Evolutionary conservation across 2,888 invertebrate genomes (phyloP).

Genomic region (Busseola fusca): DNA sequence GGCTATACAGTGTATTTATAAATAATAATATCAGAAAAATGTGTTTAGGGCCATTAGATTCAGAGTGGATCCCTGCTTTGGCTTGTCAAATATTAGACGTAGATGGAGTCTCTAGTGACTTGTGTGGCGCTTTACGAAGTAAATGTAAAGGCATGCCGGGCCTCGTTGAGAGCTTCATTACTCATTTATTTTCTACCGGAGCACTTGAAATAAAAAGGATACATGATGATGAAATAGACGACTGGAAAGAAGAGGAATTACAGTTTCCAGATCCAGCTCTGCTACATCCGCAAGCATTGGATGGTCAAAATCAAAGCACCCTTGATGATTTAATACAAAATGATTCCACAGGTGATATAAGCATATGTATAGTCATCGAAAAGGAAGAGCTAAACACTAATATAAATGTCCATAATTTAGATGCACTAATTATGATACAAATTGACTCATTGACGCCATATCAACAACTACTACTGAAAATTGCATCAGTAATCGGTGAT

Average conservation of each 20-base stretch:
- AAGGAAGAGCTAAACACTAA: constrained; percentile 79
- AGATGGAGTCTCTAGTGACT: constrained; percentile 86
- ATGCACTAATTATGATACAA: constrained; percentile 86
- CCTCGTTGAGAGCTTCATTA: constrained; percentile 85
- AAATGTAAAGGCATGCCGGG: constrained; percentile 88
- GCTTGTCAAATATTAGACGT: constrained; percentile 90
- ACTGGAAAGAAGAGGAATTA: constrained; percentile 71
- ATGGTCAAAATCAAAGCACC: constrained; percentile 71
- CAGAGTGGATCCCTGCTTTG: constrained; percentile 82
- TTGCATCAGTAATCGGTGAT: constrained; percentile 89
- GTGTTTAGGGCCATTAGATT: constrained; percentile 78
- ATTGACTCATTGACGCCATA: constrained; percentile 89
- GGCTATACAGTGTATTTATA: constrained; percentile 83
- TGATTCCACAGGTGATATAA: constrained; percentile 70
- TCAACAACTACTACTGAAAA: constrained; percentile 90
- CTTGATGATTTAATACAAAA: constrained; percentile 74
- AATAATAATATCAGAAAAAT: constrained; percentile 81
- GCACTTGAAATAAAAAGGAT: constrained; percentile 79
- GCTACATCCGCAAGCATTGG: constrained; percentile 78
- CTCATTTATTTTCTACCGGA: constrained; percentile 85
- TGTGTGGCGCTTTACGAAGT: constrained; percentile 82
- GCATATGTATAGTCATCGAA: constrained; percentile 77
- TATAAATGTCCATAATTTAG: constrained; percentile 81
- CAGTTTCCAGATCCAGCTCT: constrained; percentile 78
- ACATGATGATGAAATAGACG: constrained; percentile 67